Base-by-base conservation (phyloP, 64 coral and sea anemone species). In the Porites lutea region DNA sequence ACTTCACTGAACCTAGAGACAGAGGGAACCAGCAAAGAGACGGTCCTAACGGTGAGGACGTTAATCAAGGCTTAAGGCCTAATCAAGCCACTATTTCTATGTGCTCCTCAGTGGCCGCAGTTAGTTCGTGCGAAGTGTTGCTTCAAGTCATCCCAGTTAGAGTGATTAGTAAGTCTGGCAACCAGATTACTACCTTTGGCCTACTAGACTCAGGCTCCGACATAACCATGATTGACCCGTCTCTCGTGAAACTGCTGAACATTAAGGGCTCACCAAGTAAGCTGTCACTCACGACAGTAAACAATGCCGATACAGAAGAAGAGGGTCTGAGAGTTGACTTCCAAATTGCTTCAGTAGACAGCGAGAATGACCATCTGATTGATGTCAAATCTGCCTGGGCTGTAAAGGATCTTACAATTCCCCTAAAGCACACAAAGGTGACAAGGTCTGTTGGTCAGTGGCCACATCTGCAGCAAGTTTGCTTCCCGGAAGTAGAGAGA, bases 131-230 rank as follows among this genome's bases (percentile, higher is more conserved):
- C 12, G 46, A 92, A 23, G 64, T 92, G 10, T 58, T 93, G 3
- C 64, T 93, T 21, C 91, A 93, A 77, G 75, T 93, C 2, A 93
- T 93, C 23, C 91, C 91, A 37, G 45, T 92, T 8, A 73, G 65
- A 69, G 79, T 86, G 10, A 92, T 87, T 13, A 79, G 74, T 44
- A 49, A 87, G 1, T n/a, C 64, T 44, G 75, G 91, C 62, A 37
- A 59, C 49, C 46, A 76, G 54, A 76, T 93, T 10, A 87, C 90
- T 18, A 93, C 91, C 4, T 93, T 79, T 86, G 73, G 72, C 59
- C 91, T 93, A 55, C 2, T 93, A n/a, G n/a, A n/a, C n/a, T n/a
- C n/a, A n/a, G n/a, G n/a, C n/a, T n/a, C n/a, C n/a, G n/a, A n/a
- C n/a, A n/a, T n/a, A n/a, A n/a, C n/a, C n/a, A n/a, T n/a, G n/a